Evolutionary conservation across 2,797 vertebrate species (phyloP).

Genomic region (Mormyrus hasselquistii): DNA sequence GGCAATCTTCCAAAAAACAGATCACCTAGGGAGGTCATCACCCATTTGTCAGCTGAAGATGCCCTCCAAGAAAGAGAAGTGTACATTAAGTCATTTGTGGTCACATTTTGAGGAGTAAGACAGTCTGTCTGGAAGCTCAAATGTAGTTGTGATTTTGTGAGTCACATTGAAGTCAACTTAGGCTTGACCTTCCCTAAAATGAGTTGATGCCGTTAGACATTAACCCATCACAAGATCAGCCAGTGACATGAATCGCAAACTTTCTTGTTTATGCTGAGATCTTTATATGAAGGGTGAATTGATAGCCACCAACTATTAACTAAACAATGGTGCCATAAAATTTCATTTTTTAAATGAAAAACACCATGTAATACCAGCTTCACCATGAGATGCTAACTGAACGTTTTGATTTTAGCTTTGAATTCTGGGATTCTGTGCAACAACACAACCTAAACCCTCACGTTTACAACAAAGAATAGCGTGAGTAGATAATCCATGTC

Average conservation of each 20-base stretch:
- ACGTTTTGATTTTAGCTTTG: not conserved
- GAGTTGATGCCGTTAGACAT: not conserved
- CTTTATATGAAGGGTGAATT: not conserved
- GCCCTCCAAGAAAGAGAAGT: not conserved
- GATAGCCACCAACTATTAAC: not conserved
- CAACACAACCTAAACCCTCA: not conserved
- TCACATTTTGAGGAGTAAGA: not conserved
- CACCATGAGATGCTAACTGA: not conserved
- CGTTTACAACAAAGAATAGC: not conserved
- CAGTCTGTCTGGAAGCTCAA: not conserved
- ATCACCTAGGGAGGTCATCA: not conserved
- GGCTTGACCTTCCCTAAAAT: not conserved
- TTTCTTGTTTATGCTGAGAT: not conserved
- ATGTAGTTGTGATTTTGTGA: not conserved
- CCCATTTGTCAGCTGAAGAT: not conserved
- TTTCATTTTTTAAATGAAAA: not conserved
- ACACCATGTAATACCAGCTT: not conserved
- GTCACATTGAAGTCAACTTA: not conserved
- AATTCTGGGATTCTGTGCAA: not conserved
- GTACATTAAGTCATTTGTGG: not conserved
- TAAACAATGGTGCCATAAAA: not conserved
- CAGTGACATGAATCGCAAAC: not conserved
- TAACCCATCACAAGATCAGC: not conserved
- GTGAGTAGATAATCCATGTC: not conserved
- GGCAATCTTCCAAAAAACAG: not conserved